These are phyloP conservation scores for Encarsia formosa DNA, from an alignment of 2,888 invertebrate species.

Conservation along the genomic window DNA sequence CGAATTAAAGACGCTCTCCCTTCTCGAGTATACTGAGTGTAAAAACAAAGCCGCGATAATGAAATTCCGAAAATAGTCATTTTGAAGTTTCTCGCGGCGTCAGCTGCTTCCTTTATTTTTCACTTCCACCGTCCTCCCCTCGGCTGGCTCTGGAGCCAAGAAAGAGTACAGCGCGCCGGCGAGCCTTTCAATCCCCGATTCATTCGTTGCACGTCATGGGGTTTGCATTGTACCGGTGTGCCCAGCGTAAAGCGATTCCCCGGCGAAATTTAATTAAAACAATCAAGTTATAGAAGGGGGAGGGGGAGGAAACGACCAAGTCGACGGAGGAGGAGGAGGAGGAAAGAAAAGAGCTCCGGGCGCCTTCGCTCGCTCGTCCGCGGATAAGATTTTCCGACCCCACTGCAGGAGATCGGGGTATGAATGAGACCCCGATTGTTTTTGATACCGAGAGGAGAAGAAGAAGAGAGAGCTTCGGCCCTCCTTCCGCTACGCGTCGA, in stretches of 20 bases:
- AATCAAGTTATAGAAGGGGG: slow-evolving; percentile 52
- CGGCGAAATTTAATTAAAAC: slow-evolving; percentile 52
- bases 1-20: no score
- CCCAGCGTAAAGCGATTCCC: slow-evolving; percentile 50
- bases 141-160: no score
- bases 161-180: background rate
- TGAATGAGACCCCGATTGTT: no score
- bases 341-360: slow-evolving; percentile 33
- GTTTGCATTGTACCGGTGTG: slow-evolving; percentile 49
- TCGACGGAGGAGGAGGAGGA: slow-evolving; percentile 36
- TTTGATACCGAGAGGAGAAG: no score
- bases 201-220: slow-evolving; percentile 46
- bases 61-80: slow-evolving; percentile 17
- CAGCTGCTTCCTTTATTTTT: slow-evolving; percentile 4
- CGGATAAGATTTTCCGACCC: slow-evolving; percentile 45
- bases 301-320: slow-evolving; percentile 35
- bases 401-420: slow-evolving; percentile 15
- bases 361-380: background rate
- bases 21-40: background rate
- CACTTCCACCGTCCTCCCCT: background rate
- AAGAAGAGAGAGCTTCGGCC: no score
- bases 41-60: slow-evolving; percentile 2
- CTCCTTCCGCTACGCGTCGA: no score
- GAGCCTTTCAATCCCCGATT: slow-evolving; percentile 31
- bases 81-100: slow-evolving; percentile 1